Evolutionary conservation across 2,888 invertebrate genomes (phyloP), one percentile per base, ranked within the genome.

Genomic region (Reticulitermes lucifugus): DNA sequence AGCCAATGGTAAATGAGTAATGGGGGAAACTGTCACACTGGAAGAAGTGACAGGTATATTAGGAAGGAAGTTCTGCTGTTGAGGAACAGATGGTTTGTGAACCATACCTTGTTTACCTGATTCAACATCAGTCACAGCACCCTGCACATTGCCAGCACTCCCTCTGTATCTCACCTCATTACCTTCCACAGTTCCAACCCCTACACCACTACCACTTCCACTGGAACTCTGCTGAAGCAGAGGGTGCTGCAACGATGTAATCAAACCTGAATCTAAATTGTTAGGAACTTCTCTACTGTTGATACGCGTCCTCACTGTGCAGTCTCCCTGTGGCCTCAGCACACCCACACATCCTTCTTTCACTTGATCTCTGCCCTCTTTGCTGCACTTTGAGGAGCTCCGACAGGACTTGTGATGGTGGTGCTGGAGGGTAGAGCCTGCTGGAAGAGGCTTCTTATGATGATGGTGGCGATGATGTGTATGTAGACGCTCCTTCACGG

Each of bases 1-100:
- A 51, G 14, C 55, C 22, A 70, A 43, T 12, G 81, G 65, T 12
- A 70, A 14, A n/a, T 65, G 70, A 41, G 43, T 35, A 21, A 81
- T 18, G 18, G 81, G 35, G 12, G 81, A 70, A n/a, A 46, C 81
- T 43, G 46, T 25, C 55, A 46, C 12, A 70, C n/a, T 35, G 60
- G 81, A 75, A 73, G 86, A 84, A 59, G 84, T 88, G 71, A 89
- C 90, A 70, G 92, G 92, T 88, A 93, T 93, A 88, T 91, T 91
- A 29, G 91, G 91, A 86, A 90, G 91, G 88, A 91, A 91, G 75
- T 89, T 88, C 86, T 91, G 91, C 83, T 87, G 87, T 29, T 59
- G 83, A 18, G 83, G 70, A 51, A 83, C 71, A 22, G 70, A 25
- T 4, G 46, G 2, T 60, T 14, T 43, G 55, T 29, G 25, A 2